phyloP scores from a whole-genome alignment of 1,140 invertebrate genomes.

The Drosophila lowei region DNA sequence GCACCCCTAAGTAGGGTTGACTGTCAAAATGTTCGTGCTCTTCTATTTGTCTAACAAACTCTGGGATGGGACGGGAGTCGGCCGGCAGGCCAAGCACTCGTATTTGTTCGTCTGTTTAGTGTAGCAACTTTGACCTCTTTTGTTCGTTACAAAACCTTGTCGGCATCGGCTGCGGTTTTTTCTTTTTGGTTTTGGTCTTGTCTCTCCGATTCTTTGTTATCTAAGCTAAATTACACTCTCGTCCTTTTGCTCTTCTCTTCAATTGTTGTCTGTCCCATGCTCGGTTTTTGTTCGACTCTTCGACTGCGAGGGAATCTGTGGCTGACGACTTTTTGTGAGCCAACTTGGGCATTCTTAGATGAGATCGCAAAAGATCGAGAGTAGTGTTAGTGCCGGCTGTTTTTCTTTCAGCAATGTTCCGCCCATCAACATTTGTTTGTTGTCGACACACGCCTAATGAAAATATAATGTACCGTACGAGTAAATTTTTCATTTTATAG shows the following conservation, averaged over 20 bases:
- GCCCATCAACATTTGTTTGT: too few species aligned
- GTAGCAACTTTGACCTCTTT: conserved; percentile 78
- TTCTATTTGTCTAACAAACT: conserved; percentile 41
- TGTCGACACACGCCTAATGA: too few species aligned
- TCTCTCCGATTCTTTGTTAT: conserved; percentile 39
- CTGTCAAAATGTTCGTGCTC: conserved; percentile 38
- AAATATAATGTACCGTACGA: neutral
- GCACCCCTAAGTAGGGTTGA: conserved; percentile 64
- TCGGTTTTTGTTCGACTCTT: conserved; percentile 24
- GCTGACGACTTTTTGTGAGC: conserved; percentile 16
- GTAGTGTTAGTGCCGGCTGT: too few species aligned
- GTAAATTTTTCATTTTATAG: conserved; percentile 9
- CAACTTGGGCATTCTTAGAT: conserved; percentile 3
- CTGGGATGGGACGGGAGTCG: neutral
- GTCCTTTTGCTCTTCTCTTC: conserved; percentile 8
- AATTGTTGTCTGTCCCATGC: conserved; percentile 14
- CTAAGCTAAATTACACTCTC: conserved; percentile 55
- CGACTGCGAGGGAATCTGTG: conserved; percentile 20
- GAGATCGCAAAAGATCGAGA: conserved; percentile 7
- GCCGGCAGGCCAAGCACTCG: conserved; percentile 7
- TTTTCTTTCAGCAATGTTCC: too few species aligned
- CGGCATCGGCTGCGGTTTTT: conserved; percentile 66
- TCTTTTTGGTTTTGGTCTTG: conserved; percentile 16
- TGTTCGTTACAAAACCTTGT: conserved; percentile 55
- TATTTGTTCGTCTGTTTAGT: conserved; percentile 42